Evolutionary conservation across 2,888 invertebrate genomes (phyloP).

Genomic region (Hypena proboscidalis): DNA sequence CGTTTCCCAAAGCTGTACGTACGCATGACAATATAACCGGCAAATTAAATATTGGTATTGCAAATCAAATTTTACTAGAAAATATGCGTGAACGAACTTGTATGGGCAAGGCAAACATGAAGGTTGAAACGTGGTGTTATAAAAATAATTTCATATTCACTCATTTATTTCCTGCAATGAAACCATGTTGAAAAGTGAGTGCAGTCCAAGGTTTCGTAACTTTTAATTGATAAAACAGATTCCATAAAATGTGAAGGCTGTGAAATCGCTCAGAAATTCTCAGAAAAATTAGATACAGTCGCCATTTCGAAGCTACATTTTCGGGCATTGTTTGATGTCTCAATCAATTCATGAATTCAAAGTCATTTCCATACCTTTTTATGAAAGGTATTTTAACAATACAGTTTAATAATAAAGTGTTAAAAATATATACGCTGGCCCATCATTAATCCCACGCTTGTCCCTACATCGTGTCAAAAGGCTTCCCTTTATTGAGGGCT

Average conservation of each 20-base stretch:
- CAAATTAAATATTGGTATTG: conserved; percentile 46
- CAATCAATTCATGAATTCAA: conserved; percentile 1
- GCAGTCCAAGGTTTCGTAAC: conserved; percentile 14
- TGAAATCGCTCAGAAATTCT: not conserved
- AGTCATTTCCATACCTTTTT: conserved; percentile 11
- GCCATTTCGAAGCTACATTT: conserved; percentile 5
- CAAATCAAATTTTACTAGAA: conserved; percentile 58
- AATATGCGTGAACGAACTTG: conserved; percentile 52
- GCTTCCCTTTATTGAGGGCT: not conserved
- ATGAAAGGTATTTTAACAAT: conserved; percentile 6
- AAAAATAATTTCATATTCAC: conserved; percentile 48
- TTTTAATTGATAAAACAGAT: conserved; percentile 22
- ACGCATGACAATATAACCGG: conserved; percentile 52
- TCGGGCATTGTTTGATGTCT: not conserved
- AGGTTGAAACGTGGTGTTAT: conserved; percentile 52
- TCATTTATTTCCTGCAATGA: conserved; percentile 42
- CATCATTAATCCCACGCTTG: not conserved
- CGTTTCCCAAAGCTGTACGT: conserved; percentile 51
- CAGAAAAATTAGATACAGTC: conserved; percentile 1
- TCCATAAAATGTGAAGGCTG: conserved; percentile 4
- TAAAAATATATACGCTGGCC: not conserved
- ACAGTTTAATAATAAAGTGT: not conserved
- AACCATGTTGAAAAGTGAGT: conserved; percentile 48
- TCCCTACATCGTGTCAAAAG: not conserved
- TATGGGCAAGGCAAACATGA: conserved; percentile 34